Evolutionary conservation across 2,888 invertebrate genomes (phyloP).

Genomic region (Hartigia nigra): DNA sequence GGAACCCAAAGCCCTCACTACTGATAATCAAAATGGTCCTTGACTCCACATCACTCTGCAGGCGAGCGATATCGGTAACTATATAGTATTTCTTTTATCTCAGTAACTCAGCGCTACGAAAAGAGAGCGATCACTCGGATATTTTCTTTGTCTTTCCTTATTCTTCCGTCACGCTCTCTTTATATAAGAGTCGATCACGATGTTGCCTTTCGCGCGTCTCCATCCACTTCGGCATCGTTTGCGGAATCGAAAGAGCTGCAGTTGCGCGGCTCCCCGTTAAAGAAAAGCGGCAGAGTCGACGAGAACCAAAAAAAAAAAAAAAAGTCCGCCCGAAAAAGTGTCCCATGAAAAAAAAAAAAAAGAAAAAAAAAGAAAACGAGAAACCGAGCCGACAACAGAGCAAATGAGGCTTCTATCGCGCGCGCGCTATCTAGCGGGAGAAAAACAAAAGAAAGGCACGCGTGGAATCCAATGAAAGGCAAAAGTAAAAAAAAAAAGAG

Average conservation of each 20-base stretch:
- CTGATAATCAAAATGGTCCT: not conserved
- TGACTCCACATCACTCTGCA: not conserved
- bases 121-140: not conserved
- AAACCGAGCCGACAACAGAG: not conserved
- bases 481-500: not conserved
- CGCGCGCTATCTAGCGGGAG: not conserved
- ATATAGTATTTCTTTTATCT: not conserved
- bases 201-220: not conserved
- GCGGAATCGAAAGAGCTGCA: no score
- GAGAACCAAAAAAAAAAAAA: slow-evolving; percentile 15
- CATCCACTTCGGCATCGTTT: no score
- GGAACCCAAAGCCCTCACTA: not conserved
- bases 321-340: slow-evolving; percentile 23
- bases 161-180: not conserved
- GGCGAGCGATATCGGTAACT: not conserved
- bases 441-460: not conserved
- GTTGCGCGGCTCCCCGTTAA: not conserved
- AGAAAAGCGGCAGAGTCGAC: not conserved
- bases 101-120: not conserved
- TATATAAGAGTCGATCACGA: not conserved
- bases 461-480: not conserved
- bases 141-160: not conserved
- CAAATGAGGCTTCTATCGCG: not conserved
- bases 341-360: not conserved
- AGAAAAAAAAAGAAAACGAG: not conserved